Percentiles rank a stretch among this genome's conserved stretches.
Evolutionary conservation across 2,113 vertebrate genomes (phyloP).

Genomic region (Lampris incognitus): DNA sequence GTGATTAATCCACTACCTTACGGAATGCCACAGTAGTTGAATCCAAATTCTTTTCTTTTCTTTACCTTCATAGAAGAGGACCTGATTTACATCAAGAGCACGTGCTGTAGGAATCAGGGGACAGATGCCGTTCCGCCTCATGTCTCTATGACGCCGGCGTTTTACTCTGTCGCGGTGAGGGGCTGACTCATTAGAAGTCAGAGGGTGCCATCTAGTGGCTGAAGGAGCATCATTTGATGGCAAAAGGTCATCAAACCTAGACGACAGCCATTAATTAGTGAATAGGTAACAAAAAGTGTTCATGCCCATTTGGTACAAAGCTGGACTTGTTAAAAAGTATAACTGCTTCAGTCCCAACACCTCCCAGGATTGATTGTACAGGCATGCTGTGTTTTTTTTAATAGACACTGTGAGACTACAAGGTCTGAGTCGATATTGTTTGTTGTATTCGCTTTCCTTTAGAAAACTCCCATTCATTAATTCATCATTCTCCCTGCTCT

Average conservation of each 20-base stretch:
- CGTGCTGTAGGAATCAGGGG: constrained; percentile 16
- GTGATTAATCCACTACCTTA: background rate
- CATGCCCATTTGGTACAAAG: constrained; percentile 26
- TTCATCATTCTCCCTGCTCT: constrained; percentile 16
- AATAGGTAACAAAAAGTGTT: background rate
- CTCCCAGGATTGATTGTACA: background rate
- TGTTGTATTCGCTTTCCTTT: background rate
- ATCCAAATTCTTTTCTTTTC: background rate
- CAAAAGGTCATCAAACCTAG: background rate
- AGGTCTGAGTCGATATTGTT: background rate
- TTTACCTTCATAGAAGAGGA: background rate
- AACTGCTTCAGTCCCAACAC: no score
- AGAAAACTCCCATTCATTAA: constrained; percentile 16
- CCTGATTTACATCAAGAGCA: constrained; percentile 10
- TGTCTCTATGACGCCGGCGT: no score
- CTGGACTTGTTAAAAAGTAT: background rate
- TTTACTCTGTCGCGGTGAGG: constrained; percentile 11
- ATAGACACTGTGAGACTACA: constrained; percentile 14
- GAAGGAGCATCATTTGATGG: background rate
- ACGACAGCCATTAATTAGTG: background rate
- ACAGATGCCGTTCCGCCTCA: background rate
- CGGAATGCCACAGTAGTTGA: background rate
- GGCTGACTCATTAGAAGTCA: constrained; percentile 35
- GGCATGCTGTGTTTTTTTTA: constrained; percentile 27
- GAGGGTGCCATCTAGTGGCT: constrained; percentile 70